Evolutionary conservation across 2,797 vertebrate species (phyloP), one percentile per base, ranked within the genome.

Genomic region (Helarctos malayanus): DNA sequence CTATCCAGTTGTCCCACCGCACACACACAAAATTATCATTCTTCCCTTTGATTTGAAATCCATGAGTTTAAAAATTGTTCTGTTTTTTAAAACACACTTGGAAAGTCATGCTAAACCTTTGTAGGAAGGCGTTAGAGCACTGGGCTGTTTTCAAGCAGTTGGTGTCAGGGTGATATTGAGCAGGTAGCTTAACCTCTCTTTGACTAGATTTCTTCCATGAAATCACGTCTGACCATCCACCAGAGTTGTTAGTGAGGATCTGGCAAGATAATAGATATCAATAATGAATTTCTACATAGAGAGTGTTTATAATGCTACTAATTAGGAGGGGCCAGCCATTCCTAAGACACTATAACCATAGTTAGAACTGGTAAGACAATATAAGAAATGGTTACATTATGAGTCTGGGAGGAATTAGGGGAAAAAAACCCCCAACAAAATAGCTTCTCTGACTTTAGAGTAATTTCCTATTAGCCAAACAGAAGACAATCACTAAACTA

Each of bases 1-100:
- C 25, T 49, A 3, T 88, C 57, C 25, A 54, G 4, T 83, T 93
- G 35, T 71, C 29, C n/a, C 47, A 38, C 21, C 3, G 78, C 63
- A 61, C 68, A 71, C 68, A 71, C 35, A 59, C 85, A 71, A 68
- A 89, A 69, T 59, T 29, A 79, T 49, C n/a, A 69, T 75, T 86
- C 54, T 93, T 57, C 52, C 52, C 35, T 61, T 21, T 71, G 41
- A 65, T 52, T 91, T 88, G 57, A 96, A 89, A 61, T 89, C 45
- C 45, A 32, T 80, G 23, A 61, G 29, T 96, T 92, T 38, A 75
- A 45, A 79, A 81, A 61, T 47, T 56, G 21, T 89, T 83, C 19
- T 84, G 3, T 78, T 84, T 89, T 89, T 32, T 32, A 32, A 52
- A 76, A 52, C 57, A 52, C 45, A 29, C 21, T 56, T 49, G 47